These are phyloP conservation scores for Tupaia chinensis DNA, from an alignment of 2,113 vertebrate genomes.

Conservation along the genomic window DNA sequence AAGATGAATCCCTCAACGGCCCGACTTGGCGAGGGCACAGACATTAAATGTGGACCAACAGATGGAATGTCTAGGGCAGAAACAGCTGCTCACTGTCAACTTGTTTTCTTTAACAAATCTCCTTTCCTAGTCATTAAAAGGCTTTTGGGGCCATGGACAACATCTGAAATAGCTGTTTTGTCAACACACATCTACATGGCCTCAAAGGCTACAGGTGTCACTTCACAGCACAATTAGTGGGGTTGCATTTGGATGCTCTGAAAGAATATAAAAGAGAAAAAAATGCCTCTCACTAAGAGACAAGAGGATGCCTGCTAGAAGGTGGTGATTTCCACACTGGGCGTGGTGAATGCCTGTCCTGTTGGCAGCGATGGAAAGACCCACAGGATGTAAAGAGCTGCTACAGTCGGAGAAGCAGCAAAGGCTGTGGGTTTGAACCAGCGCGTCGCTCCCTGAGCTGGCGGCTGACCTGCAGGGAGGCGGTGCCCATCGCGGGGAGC, in stretches of 20 bases:
- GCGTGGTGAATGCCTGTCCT: constrained; percentile 39
- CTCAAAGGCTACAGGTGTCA: constrained; percentile 20
- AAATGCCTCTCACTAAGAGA: not conserved
- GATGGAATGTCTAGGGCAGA: constrained; percentile 37
- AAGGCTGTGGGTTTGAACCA: too few relatives aligned
- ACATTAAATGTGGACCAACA: constrained; percentile 18
- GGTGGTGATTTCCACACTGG: constrained; percentile 70
- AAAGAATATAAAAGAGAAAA: not conserved
- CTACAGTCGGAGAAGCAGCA: not conserved
- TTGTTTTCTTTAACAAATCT: constrained; percentile 38
- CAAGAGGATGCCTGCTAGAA: constrained; percentile 46
- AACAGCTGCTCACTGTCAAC: constrained; percentile 50
- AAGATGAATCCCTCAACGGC: not conserved
- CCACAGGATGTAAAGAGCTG: not conserved
- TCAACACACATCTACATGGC: constrained; percentile 10
- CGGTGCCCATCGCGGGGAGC: too few relatives aligned
- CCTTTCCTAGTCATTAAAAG: constrained; percentile 39
- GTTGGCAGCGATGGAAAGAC: constrained; percentile 57
- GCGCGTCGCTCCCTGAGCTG: too few relatives aligned
- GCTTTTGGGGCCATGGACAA: constrained; percentile 28
- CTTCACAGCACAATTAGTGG: constrained; percentile 31
- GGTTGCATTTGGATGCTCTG: not conserved
- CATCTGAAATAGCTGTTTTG: not conserved
- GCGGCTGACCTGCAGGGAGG: too few relatives aligned
- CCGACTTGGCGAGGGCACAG: constrained; percentile 39